Evolutionary conservation across 2,888 invertebrate species (phyloP).

Genomic region (Metopia argyrocephala): DNA sequence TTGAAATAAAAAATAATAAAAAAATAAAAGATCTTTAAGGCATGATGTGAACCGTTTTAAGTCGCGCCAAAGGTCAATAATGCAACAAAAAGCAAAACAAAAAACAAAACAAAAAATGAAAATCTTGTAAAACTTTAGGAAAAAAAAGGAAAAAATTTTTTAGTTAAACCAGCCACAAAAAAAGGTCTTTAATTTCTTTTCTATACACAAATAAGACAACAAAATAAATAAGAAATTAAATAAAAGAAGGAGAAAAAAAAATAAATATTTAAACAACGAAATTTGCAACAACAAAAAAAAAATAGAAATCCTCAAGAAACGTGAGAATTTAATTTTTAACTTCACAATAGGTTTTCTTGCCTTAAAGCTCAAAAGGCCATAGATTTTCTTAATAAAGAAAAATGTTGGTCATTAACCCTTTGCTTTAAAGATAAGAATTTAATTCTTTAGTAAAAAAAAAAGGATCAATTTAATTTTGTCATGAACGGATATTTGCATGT

Average conservation of each 20-base stretch:
- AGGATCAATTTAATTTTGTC: too few relatives aligned
- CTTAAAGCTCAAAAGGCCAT: not conserved
- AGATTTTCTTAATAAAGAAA: not conserved
- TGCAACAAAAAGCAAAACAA: conserved; percentile 30
- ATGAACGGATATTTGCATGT: too few relatives aligned
- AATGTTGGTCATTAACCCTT: not conserved
- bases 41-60: conserved; percentile 64
- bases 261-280: conserved; percentile 49
- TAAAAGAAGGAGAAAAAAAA: not conserved
- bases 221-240: not conserved
- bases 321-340: conserved; percentile 52
- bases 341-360: not conserved
- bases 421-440: too few relatives aligned
- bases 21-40: conserved; percentile 46
- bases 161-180: not conserved
- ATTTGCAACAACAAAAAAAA: not conserved
- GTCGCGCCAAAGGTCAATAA: conserved; percentile 65
- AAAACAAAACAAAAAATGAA: not conserved
- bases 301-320: conserved; percentile 32
- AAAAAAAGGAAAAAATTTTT: not conserved
- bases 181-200: conserved; percentile 53
- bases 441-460: not conserved
- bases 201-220: conserved; percentile 28
- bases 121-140: conserved; percentile 16
- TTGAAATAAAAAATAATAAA: not conserved